phyloP scores from a whole-genome alignment of 2,113 vertebrate species.

The Mormoops blainvillei region DNA sequence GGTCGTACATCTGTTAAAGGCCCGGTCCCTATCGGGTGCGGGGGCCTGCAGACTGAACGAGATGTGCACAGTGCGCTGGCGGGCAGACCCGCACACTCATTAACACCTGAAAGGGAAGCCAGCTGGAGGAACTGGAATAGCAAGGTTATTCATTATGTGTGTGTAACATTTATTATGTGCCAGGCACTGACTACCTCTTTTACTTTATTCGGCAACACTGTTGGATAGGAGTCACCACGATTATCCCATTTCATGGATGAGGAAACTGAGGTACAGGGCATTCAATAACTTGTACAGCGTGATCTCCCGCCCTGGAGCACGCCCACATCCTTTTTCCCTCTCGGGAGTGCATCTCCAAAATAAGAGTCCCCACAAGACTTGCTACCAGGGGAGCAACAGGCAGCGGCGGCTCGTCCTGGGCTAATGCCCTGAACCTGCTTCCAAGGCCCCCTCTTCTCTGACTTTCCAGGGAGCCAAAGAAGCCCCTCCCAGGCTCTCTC shows the following conservation, averaged over 20 bases:
- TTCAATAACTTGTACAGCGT: neutral
- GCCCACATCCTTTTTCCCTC: too few relatives aligned
- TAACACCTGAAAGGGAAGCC: neutral
- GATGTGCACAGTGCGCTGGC: fast-evolving
- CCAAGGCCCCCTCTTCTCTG: too few relatives aligned
- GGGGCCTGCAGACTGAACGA: neutral
- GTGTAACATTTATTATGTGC: neutral
- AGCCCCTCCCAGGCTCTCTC: too few relatives aligned
- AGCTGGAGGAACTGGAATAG: neutral
- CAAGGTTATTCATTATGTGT: neutral
- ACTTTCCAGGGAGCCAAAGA: too few relatives aligned
- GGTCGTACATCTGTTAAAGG: neutral
- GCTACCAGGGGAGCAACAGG: too few relatives aligned
- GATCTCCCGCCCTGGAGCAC: too few relatives aligned
- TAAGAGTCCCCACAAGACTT: too few relatives aligned
- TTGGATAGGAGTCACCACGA: neutral
- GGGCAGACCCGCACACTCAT: neutral
- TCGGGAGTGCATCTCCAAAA: too few relatives aligned
- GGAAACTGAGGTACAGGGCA: neutral
- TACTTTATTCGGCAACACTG: neutral
- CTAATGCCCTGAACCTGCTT: too few relatives aligned
- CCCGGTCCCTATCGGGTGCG: neutral
- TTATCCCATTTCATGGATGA: neutral
- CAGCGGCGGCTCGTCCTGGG: too few relatives aligned
- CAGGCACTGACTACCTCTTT: neutral